These are phyloP conservation scores for Camponotus floridanus DNA, from an alignment of 1,140 invertebrate genomes.

Conservation along the genomic window DNA sequence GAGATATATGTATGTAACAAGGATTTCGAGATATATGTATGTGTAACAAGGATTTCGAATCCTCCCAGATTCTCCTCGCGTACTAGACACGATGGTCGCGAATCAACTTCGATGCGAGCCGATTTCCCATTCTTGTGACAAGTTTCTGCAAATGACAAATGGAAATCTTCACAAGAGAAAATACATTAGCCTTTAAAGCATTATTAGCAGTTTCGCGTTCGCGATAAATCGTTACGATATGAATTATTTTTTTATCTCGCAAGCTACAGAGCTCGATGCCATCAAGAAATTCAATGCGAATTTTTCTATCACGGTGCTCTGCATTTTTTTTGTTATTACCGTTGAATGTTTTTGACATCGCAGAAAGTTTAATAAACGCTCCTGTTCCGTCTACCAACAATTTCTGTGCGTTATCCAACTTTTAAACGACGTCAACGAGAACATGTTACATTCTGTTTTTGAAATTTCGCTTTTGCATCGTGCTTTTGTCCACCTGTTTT, in stretches of 20 bases:
- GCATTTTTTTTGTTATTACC: neutral
- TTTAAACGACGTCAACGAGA: conserved; percentile 50
- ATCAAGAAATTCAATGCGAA: conserved; percentile 1
- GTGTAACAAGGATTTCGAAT: conserved; percentile 27
- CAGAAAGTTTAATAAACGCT: conserved; percentile 50
- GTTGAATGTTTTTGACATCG: conserved; percentile 31
- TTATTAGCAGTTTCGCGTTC: neutral
- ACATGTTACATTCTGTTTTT: conserved; percentile 42
- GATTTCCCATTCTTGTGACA: neutral
- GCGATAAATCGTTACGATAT: neutral
- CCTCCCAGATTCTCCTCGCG: conserved; percentile 11
- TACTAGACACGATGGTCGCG: neutral
- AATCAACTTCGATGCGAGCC: neutral
- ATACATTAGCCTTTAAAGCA: neutral
- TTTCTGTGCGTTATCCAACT: conserved; percentile 39
- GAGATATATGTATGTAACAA: conserved; percentile 2
- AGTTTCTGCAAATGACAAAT: conserved; percentile 4
- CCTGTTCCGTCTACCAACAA: conserved; percentile 40
- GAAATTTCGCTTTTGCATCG: conserved; percentile 19
- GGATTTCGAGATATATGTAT: conserved; percentile 9
- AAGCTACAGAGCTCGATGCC: neutral
- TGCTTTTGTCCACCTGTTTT: neutral
- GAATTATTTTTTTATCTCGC: neutral
- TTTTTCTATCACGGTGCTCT: too few species aligned
- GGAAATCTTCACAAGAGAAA: neutral